Evolutionary conservation across 2,888 invertebrate genomes (phyloP), one percentile per base, ranked within the genome.

Genomic region (Andrena bucephala): DNA sequence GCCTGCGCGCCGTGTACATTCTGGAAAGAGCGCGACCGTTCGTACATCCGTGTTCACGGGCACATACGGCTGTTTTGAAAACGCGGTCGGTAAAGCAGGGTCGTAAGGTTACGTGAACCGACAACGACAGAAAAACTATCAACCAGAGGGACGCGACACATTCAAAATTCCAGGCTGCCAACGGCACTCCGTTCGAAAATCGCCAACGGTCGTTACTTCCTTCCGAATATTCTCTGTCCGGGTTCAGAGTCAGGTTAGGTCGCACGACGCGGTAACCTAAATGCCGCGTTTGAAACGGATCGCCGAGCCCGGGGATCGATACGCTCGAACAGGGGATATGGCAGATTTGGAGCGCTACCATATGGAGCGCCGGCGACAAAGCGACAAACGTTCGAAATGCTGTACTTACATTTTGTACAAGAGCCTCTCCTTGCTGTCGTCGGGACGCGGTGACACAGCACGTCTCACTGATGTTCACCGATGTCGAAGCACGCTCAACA

Each of bases 341-440:
- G 27, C 29, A 36, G 29, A 62, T 52, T 52, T 66, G 31, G 42
- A 62, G 60, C 50, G 65, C 65, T 77, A 83, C 83, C 85, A 85
- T 85, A 85, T 85, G 85, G 85, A 80, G 67, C n/a, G 27, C 27
- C 33, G 54, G 31, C 24, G 42, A 8, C 29, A 16, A 27, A 36
- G 24, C 24, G 24, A 10, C 54, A 52, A 52, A 6, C 54, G 33
- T 20, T 1, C 33, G 31, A 16, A 42, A n/a, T n/a, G 2, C 1
- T 0, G 52, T 88, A 88, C 87, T 88, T 72, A 88, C 87, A 65
- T 83, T 63, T 75, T 75, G 76, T 42, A 16, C 79, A 83, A 77
- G 72, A 78, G 86, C 74, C 67, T 88, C 77, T 86, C 50, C 67
- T 66, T 27, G 67, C 66, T 13, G 83, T 79, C 67, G 82, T 77